Percentiles rank a stretch among this genome's conserved stretches.
Conservation (phyloP, 2,888 invertebrate species). For the Nephrocerus scutellatus region DNA sequence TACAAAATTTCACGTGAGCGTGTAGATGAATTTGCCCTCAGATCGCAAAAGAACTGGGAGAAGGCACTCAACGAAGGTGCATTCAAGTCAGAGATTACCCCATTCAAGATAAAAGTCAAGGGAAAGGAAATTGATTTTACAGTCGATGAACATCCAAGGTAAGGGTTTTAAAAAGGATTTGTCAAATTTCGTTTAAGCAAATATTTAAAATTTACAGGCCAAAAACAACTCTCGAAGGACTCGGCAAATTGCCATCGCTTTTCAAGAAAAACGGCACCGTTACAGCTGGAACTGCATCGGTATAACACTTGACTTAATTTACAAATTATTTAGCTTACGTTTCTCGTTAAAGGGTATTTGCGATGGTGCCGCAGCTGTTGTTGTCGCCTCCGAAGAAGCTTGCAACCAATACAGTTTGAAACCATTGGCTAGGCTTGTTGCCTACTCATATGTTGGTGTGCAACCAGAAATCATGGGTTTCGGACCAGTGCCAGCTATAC, state of each 20-base stretch:
- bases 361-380: conserved; percentile 92
- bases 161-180: neutral
- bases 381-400: conserved; percentile 87
- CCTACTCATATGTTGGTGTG: conserved; percentile 88
- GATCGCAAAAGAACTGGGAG: conserved; percentile 85
- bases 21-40: conserved; percentile 76
- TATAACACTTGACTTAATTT: conserved; percentile 44
- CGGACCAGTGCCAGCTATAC: conserved; percentile 91
- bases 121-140: conserved; percentile 71
- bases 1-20: conserved; percentile 73
- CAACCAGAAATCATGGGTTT: conserved; percentile 98
- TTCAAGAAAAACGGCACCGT: conserved; percentile 94
- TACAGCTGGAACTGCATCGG: conserved; percentile 90
- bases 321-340: conserved; percentile 3
- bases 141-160: conserved; percentile 83
- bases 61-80: conserved; percentile 78
- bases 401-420: conserved; percentile 70
- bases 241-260: conserved; percentile 78
- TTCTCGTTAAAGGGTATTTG: conserved; percentile 68
- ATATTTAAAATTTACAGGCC: conserved; percentile 49
- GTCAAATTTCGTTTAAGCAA: neutral
- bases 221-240: conserved; percentile 74
- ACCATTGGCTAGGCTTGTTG: conserved; percentile 85
- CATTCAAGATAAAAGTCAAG: conserved; percentile 76
- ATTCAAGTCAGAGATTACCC: conserved; percentile 85